Evolutionary conservation across 2,113 vertebrate genomes (phyloP).

Genomic region (Elgaria multicarinata): DNA sequence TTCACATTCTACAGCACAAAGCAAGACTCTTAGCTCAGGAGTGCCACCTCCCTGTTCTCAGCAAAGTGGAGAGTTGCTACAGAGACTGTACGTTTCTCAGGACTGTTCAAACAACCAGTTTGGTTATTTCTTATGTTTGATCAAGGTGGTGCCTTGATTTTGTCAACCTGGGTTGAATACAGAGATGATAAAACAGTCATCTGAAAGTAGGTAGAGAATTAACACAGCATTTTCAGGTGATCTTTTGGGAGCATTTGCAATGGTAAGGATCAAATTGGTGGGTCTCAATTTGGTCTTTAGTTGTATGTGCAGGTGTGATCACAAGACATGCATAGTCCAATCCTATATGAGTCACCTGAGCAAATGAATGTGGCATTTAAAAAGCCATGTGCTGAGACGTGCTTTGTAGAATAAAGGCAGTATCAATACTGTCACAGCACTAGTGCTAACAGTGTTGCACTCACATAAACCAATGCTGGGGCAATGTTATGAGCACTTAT

Average conservation of each 20-base stretch:
- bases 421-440: too few species aligned
- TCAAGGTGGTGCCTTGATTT: neutral
- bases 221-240: too few species aligned
- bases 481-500: too few species aligned
- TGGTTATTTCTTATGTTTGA: neutral
- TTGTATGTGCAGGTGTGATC: neutral
- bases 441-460: too few species aligned
- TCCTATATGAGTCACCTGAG: neutral
- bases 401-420: neutral
- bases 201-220: neutral
- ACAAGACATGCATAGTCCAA: neutral
- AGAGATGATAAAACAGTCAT: neutral
- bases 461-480: too few species aligned
- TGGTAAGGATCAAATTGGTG: neutral
- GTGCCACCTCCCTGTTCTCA: slow-evolving; percentile 70
- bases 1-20: neutral
- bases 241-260: neutral
- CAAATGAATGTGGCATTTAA: neutral
- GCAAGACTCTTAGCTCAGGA: slow-evolving; percentile 61
- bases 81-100: neutral
- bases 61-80: neutral
- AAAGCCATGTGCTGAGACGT: neutral
- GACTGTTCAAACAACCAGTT: neutral
- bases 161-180: neutral
- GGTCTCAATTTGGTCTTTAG: neutral